phyloP scores from a whole-genome alignment of 2,888 invertebrate species.

The Chrysolina americana region DNA sequence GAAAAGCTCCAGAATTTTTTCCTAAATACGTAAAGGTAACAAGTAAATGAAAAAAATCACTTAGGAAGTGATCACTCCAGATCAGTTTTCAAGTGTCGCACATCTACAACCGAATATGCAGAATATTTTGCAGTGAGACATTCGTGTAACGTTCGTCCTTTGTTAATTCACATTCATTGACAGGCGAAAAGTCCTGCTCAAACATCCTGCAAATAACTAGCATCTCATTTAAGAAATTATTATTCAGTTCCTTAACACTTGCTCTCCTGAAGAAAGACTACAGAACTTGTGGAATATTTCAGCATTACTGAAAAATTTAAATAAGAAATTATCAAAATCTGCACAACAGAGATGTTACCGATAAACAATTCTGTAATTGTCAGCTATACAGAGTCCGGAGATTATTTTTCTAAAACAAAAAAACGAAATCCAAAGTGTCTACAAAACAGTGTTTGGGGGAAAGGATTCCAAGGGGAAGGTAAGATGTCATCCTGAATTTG shows the following conservation, averaged over 20 bases:
- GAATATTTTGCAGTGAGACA: background rate
- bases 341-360: too few relatives aligned
- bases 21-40: slow-evolving; percentile 30
- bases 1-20: slow-evolving; percentile 26
- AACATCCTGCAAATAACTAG: too few relatives aligned
- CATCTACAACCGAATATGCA: background rate
- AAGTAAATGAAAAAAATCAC: slow-evolving; percentile 30
- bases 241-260: too few relatives aligned
- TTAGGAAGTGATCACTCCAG: slow-evolving; percentile 1
- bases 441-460: background rate
- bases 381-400: background rate
- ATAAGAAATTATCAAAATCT: too few relatives aligned
- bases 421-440: too few relatives aligned
- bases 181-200: background rate
- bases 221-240: too few relatives aligned
- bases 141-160: background rate
- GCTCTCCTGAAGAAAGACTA: too few relatives aligned
- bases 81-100: slow-evolving; percentile 5
- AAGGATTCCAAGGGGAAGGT: background rate
- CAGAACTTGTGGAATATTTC: too few relatives aligned
- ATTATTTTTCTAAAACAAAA: background rate
- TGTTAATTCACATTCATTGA: background rate
- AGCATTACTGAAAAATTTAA: too few relatives aligned
- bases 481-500: background rate
- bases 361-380: background rate